These are phyloP conservation scores for Drosophila mimica DNA, from an alignment of 2,888 invertebrate species.

Conservation along the genomic window DNA sequence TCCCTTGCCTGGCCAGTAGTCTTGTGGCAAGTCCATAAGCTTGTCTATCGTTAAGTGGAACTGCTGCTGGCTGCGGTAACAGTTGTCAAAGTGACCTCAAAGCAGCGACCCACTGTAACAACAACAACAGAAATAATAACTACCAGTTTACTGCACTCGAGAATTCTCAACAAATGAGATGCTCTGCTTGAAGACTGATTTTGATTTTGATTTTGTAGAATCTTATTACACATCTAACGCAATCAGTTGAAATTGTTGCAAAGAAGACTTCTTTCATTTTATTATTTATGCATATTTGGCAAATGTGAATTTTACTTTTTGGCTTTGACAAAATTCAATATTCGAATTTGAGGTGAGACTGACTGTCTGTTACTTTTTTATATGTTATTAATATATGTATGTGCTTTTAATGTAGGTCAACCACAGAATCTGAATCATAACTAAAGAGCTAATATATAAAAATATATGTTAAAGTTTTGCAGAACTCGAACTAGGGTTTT, in stretches of 20 bases:
- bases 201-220: not conserved
- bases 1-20: not conserved
- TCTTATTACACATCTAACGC: constrained; percentile 7
- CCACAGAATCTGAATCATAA: not conserved
- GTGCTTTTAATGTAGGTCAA: not conserved
- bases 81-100: constrained; percentile 81
- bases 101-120: constrained; percentile 44
- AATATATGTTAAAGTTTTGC: too few relatives aligned
- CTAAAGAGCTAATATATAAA: not conserved
- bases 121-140: constrained; percentile 22
- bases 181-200: constrained; percentile 7
- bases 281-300: constrained; percentile 7
- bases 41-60: constrained; percentile 67
- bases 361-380: not conserved
- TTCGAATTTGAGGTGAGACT: not conserved
- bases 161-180: constrained; percentile 11
- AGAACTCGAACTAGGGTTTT: not conserved
- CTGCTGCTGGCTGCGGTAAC: constrained; percentile 72
- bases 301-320: constrained; percentile 3
- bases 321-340: not conserved
- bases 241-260: constrained; percentile 7
- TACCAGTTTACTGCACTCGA: constrained; percentile 11
- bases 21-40: constrained; percentile 53
- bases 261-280: not conserved
- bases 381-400: not conserved